Base-by-base conservation (phyloP, 2,888 invertebrate species). In the Megamerina dolium region DNA sequence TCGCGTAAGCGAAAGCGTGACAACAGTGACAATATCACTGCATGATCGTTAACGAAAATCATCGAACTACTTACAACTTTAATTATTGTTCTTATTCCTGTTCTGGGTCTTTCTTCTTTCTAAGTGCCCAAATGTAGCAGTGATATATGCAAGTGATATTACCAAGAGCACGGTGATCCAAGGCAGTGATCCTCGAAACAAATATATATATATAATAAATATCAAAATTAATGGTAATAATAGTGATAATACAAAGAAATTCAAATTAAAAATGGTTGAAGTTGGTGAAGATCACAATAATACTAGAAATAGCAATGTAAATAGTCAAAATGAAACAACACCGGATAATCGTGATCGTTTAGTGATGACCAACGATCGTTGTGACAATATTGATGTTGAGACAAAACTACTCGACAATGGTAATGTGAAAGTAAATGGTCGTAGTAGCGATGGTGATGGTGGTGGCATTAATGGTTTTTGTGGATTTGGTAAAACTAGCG, bases 371-470 rank as follows among this genome's bases (percentile, higher is more conserved):
- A 32, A 12, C 31, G 39, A 16, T 9, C 45, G 41, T 27, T 33
- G n/a, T 9, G 30, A 33, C 14, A n/a, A 9, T 14, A 21, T 20
- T 29, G 51, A 53, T 47, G 52, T 51, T 0, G 59, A 58, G 47
- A 55, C 60, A 14, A 60, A 59, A 31, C 46, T 66, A 20, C 44
- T 68, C 41, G 52, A 66, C 35, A 47, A 46, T 41, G 45, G 48
- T 13, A 43, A 42, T 33, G 32, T 30, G 3, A 37, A 43, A 13
- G 16, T 40, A 19, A n/a, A 20, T 32, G 29, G 46, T 43, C n/a
- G n/a, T n/a, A n/a, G n/a, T n/a, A n/a, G n/a, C n/a, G n/a, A n/a
- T n/a, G n/a, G n/a, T n/a, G 49, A 45, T 13, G 48, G 46, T 36
- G 48, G 46, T 19, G 41, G 43, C 2, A 44, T 33, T 41, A 49